Conservation (phyloP, 2,113 vertebrate species). For the Sporophila hypoxantha region DNA sequence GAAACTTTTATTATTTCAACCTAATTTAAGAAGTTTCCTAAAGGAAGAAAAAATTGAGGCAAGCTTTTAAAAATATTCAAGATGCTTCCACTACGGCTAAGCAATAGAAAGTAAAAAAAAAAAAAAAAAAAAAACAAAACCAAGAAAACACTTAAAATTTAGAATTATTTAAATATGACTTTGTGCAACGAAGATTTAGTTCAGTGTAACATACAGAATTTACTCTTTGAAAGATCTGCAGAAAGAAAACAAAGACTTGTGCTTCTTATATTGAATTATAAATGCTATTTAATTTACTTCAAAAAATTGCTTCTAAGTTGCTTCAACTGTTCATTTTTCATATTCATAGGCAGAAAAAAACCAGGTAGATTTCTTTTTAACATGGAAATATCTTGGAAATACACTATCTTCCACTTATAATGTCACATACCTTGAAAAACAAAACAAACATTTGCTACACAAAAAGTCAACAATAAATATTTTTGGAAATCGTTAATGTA, state of each 20-base stretch:
- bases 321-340: background rate
- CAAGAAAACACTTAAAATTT: background rate
- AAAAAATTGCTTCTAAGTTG: background rate
- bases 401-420: constrained; percentile 60
- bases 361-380: background rate
- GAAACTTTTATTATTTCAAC: background rate
- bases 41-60: background rate
- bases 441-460: constrained; percentile 22
- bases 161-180: background rate
- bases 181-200: background rate
- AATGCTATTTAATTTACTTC: background rate
- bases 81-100: background rate
- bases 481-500: background rate
- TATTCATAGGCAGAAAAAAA: background rate
- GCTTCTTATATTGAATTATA: background rate
- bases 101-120: background rate
- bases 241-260: background rate
- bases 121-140: no score
- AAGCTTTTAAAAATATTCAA: background rate
- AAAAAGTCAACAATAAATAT: background rate
- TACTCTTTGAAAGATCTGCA: background rate
- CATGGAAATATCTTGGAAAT: background rate
- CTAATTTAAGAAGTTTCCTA: background rate
- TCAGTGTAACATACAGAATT: background rate
- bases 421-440: constrained; percentile 67